phyloP scores from a whole-genome alignment of 2,888 invertebrate genomes.

The Ashinkailepas kermadecensis region DNA sequence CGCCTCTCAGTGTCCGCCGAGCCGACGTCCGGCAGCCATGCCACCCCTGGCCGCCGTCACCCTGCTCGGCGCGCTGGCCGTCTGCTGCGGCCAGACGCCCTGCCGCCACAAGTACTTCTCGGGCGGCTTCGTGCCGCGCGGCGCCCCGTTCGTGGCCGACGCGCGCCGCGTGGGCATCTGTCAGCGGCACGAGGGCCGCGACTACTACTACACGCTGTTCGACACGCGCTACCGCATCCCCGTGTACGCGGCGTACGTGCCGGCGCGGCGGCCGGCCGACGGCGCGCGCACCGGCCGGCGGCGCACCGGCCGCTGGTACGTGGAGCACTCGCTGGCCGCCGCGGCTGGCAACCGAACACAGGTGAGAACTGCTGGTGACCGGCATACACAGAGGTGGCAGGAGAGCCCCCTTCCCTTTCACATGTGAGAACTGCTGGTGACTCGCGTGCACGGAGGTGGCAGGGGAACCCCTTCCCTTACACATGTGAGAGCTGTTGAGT shows the following conservation, averaged over 20 bases:
- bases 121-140: background rate
- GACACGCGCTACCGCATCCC: constrained; percentile 16
- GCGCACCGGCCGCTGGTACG: constrained; percentile 13
- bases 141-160: background rate
- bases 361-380: background rate
- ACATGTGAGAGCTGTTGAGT: no score
- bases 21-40: no score
- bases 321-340: constrained; percentile 2
- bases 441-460: no score
- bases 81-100: background rate
- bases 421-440: no score
- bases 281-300: background rate
- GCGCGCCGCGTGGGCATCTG: constrained; percentile 6
- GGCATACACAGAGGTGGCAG: no score
- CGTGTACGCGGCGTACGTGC: constrained; percentile 15
- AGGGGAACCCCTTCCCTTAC: no score
- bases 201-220: constrained; percentile 18
- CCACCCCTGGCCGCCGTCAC: no score
- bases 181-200: background rate
- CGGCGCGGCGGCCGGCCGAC: background rate
- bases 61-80: no score
- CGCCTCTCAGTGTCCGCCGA: no score
- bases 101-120: background rate
- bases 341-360: background rate
- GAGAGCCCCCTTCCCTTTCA: no score